phyloP scores from a whole-genome alignment of 37 sponge, comb jelly and placozoan species.

The Amphimedon queenslandica region DNA sequence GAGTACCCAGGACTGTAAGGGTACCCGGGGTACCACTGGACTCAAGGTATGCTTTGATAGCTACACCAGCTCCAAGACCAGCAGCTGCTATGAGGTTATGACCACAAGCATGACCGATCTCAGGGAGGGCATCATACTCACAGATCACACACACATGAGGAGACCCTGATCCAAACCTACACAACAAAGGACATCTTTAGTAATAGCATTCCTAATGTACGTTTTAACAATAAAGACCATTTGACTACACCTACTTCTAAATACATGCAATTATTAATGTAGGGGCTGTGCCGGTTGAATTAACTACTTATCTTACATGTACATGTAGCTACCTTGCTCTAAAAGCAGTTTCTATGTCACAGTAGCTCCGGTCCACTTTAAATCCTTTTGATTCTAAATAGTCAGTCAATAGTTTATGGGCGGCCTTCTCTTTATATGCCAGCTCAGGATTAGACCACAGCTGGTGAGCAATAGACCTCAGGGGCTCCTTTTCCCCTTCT shows the following conservation, averaged over 20 bases:
- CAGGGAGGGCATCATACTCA: conserved; percentile 88
- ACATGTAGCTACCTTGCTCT: conserved; percentile 38
- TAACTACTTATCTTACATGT: too few relatives aligned
- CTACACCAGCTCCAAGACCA: conserved; percentile 78
- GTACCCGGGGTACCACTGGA: conserved; percentile 13
- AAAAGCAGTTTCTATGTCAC: conserved; percentile 69
- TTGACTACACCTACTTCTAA: background rate
- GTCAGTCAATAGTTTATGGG: conserved; percentile 37
- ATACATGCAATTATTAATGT: background rate
- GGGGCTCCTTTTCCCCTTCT: background rate
- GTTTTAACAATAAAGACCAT: background rate
- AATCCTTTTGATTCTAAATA: conserved; percentile 69
- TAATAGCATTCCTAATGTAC: background rate
- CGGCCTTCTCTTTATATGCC: conserved; percentile 22
- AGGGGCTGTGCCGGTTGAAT: too few relatives aligned
- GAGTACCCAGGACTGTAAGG: conserved; percentile 77
- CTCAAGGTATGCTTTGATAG: conserved; percentile 64
- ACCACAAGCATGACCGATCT: conserved; percentile 89
- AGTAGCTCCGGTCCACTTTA: conserved; percentile 47
- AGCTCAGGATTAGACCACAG: conserved; percentile 59
- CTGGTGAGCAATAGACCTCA: conserved; percentile 13
- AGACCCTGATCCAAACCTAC: conserved; percentile 43
- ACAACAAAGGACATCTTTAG: background rate
- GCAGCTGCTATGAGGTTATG: conserved; percentile 89
- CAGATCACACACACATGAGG: conserved; percentile 75